Base-by-base conservation (phyloP, 2,797 vertebrate genomes). In the Pseudochirops cupreus region DNA sequence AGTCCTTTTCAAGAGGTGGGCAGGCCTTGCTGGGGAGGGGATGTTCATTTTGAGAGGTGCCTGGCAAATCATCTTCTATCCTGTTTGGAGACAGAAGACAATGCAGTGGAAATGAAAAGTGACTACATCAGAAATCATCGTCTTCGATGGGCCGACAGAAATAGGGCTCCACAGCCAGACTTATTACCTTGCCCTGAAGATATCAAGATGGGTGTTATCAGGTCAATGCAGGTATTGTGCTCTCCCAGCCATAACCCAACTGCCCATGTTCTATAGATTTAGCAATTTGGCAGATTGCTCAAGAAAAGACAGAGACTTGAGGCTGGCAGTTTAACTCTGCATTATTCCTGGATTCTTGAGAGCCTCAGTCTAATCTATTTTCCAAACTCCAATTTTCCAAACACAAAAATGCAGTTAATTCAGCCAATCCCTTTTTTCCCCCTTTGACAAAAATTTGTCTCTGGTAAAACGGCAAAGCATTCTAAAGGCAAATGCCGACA, bases 71-170 rank as follows among this genome's bases (percentile, higher is more conserved):
- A 97, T 97, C 97, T 98, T 98, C 97, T 98, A 98, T 98, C 97
- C 98, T 98, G 96, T 98, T 98, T 97, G 97, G 97, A 94, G 96
- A 98, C 97, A 91, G 98, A 98, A 99, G 97, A 98, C 98, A 98
- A 98, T 98, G 97, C 98, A 95, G 95, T 98, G 93, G 97, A 98
- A 98, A 98, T 99, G 98, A 98, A 99, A 99, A 99, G 99, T 98
- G 98, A 98, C 98, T 98, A 96, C 94, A 92, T 97, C 98, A 98
- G 96, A 99, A 98, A 97, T 98, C 99, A 98, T 98, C 97, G 99
- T 98, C 95, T 91, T 92, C 97, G 97, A 98, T 98, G 98, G 98
- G 97, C 96, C 92, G 92, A 97, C 74, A 67, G 98, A 98, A 98
- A 98, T 98, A 98, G 95, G 96, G 95, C 97, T 98, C 98, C 96